Base-by-base conservation (phyloP, 2,797 vertebrate genomes). In the Gastrophryne carolinensis region DNA sequence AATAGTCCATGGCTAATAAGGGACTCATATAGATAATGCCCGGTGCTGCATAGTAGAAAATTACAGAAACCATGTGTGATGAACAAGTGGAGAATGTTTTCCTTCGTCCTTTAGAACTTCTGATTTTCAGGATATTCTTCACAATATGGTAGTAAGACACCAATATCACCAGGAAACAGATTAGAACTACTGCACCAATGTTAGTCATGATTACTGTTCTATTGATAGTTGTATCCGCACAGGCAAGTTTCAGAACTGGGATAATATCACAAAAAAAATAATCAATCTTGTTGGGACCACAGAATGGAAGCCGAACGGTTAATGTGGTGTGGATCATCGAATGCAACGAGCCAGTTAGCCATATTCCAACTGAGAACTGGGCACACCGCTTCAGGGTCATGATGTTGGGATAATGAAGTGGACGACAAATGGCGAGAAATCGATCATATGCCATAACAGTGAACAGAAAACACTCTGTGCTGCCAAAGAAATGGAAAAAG, bases 221-320 rank as follows among this genome's bases (percentile, higher is more conserved):
- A 49, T 75, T 75, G 15, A 61, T 19, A 11, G 73, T 68, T 4
- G 73, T 75, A 29, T 75, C 73, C 35, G 62, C 5, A 4, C 85
- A 84, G 0, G 82, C 81, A 53, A 87, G 13, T 58, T 83, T 86
- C 5, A 86, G 64, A 2, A 85, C 24, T 0, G 73, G 82, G 0
- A 81, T 75, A 4, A 85, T 32, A 5, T 87, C 80, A 34, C 85
- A 87, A 73, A 87, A 86, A 72, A 87, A 86, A 53, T 86, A 80
- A 19, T 85, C 66, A 6, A 85, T 82, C 11, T 79, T 0, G 0
- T 73, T 85, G 30, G 68, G 8, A 0, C 79, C 34, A 27, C 85
- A 87, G 72, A 85, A 88, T 3, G 13, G 82, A 37, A 85, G 73
- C 15, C 64, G 41, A 9, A 75, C 68, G 37, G 73, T 75, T 57